Evolutionary conservation across 2,888 invertebrate species (phyloP), one percentile per base, ranked within the genome.

Genomic region (Dryobota labecula): DNA sequence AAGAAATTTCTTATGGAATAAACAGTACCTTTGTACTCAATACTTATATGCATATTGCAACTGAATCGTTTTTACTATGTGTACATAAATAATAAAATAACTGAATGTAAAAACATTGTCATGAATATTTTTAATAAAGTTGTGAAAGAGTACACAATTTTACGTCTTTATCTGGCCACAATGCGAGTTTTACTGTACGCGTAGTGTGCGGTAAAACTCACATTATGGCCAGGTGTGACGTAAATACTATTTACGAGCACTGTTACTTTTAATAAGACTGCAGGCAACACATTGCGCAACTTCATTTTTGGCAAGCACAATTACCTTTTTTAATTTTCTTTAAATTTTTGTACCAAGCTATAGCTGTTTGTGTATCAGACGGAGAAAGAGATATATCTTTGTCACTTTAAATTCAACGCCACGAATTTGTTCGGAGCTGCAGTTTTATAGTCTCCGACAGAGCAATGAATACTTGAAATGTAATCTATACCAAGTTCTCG

Each of bases 381-480:
- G 27, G n/a, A 75, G 54, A 74, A n/a, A 27, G 13, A 53, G 20
- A 74, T 67, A 75, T 58, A 49, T 73, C 74, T 80, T 58, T 62
- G 57, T 67, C 45, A 63, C 73, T 67, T 76, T 60, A 78, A 64
- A 66, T 62, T 62, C 61, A 57, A 63, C 38, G 81, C 47, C 15
- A 67, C 53, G 51, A 66, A 56, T 77, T 62, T 75, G 62, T 75
- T 80, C 66, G 41, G 38, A 62, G 67, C 58, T 77, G 68, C 67
- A 73, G 54, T 65, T 76, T 78, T 76, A 64, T 68, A 51, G 76
- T 68, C 20, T 64, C 45, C 64, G 64, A 80, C 76, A 65, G 18
- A 56, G 57, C 61, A 81, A 78, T 77, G 81, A 75, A 80, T 77
- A 77, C 77, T 80, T 81, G 76, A 77, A 76, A 80, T 76, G 76